phyloP scores from a whole-genome alignment of 2,888 invertebrate genomes.

The Idaea aversata region DNA sequence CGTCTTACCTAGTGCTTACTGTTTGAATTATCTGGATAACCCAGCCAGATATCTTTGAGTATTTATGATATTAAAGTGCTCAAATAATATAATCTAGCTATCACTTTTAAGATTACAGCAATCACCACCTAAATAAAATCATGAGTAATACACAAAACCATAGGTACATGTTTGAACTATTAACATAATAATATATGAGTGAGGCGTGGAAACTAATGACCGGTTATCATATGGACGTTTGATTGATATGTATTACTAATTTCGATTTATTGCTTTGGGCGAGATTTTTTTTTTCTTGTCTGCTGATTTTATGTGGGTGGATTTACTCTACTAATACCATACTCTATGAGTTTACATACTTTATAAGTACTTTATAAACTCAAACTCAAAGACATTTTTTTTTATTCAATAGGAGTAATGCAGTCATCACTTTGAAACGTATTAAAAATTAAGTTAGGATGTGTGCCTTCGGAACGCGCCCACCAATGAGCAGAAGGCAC shows the following conservation, averaged over 20 bases:
- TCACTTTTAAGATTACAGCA: neutral
- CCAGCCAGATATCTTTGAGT: too few relatives aligned
- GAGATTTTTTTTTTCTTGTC: constrained; percentile 31
- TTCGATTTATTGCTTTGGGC: constrained; percentile 34
- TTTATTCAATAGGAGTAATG: too few relatives aligned
- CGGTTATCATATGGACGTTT: constrained; percentile 34
- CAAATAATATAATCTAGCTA: neutral
- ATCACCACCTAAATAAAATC: constrained; percentile 1
- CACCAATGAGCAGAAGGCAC: too few relatives aligned
- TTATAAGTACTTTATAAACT: too few relatives aligned
- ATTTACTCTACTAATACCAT: constrained; percentile 1
- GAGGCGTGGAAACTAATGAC: constrained; percentile 37
- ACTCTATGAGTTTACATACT: neutral
- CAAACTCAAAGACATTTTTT: too few relatives aligned
- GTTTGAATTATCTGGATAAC: too few relatives aligned
- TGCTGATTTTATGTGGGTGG: constrained; percentile 13
- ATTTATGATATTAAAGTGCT: too few relatives aligned
- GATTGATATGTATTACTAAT: constrained; percentile 44
- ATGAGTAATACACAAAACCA: constrained; percentile 25
- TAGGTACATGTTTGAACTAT: constrained; percentile 23
- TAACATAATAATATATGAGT: constrained; percentile 35
- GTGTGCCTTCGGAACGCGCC: too few relatives aligned
- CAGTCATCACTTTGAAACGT: too few relatives aligned
- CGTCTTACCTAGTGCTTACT: too few relatives aligned
- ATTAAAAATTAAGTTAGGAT: too few relatives aligned